These are phyloP conservation scores for Dinomys branickii DNA, from an alignment of 2,113 vertebrate species.

Conservation along the genomic window DNA sequence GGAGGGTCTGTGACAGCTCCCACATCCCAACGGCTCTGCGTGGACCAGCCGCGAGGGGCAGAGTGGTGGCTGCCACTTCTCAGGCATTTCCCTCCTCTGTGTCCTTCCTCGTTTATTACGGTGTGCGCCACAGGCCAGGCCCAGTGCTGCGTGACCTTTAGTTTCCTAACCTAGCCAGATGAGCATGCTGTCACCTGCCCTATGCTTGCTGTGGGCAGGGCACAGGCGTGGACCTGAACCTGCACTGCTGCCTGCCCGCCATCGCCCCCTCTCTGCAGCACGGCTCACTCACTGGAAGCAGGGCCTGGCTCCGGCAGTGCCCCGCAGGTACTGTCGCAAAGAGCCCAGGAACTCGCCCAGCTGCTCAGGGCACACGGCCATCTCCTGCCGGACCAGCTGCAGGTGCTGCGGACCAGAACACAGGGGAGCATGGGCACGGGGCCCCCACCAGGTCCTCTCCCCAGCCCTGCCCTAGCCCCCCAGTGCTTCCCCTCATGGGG, in stretches of 20 bases:
- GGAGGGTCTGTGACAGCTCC: background rate
- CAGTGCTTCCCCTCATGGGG: background rate
- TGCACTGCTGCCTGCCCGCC: rapidly evolving
- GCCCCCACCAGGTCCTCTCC: too few relatives aligned
- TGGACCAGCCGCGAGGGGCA: rapidly evolving
- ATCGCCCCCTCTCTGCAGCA: too few relatives aligned
- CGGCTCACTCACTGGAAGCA: conserved; percentile 95
- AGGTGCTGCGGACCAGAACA: conserved; percentile 87
- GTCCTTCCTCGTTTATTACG: background rate
- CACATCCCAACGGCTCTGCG: background rate
- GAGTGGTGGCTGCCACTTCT: rapidly evolving
- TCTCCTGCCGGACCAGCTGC: conserved; percentile 94
- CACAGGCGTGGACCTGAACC: background rate
- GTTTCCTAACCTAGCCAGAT: rapidly evolving
- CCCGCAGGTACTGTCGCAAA: conserved; percentile 96
- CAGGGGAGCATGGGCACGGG: rapidly evolving
- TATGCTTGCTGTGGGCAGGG: background rate
- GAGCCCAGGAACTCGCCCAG: conserved; percentile 93
- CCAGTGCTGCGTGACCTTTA: rapidly evolving
- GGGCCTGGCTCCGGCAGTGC: conserved; percentile 90
- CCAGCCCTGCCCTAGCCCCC: background rate
- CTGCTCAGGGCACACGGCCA: conserved; percentile 95
- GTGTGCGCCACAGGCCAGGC: background rate
- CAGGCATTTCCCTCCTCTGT: background rate
- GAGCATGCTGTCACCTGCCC: background rate